Percentiles rank a stretch among this genome's conserved stretches.
phyloP scores from a whole-genome alignment of 2,113 vertebrate genomes.

The Solenodon paradoxus region DNA sequence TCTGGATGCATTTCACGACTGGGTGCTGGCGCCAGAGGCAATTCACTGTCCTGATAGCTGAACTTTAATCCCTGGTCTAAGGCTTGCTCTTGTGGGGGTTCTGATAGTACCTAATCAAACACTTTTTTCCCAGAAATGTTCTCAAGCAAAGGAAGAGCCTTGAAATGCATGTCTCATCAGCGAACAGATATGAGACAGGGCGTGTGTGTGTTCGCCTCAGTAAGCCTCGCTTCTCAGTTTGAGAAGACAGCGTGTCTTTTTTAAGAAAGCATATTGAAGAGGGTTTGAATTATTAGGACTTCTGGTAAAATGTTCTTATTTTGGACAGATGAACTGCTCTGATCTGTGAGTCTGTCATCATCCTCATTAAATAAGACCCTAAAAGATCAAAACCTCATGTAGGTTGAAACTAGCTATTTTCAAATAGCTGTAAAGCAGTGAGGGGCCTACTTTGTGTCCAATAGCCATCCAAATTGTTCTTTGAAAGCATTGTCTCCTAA shows the following conservation, averaged over 20 bases:
- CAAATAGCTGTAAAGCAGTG: constrained; percentile 25
- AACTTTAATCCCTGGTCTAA: too few species aligned
- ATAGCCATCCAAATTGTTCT: not conserved
- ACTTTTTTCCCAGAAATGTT: not conserved
- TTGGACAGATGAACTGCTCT: not conserved
- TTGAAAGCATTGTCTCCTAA: constrained; percentile 50
- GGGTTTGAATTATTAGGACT: not conserved
- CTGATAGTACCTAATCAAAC: constrained; percentile 52
- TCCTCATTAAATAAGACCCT: constrained; percentile 53
- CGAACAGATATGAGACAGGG: not conserved
- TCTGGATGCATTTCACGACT: too few species aligned
- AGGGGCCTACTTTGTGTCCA: constrained; percentile 20
- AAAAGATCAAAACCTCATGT: constrained; percentile 40
- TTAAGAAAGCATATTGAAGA: constrained; percentile 2
- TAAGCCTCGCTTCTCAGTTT: not conserved
- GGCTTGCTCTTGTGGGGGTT: too few species aligned
- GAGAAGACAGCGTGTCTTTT: not conserved
- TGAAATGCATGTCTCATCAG: not conserved
- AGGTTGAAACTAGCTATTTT: constrained; percentile 5
- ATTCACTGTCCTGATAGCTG: too few species aligned
- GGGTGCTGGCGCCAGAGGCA: too few species aligned
- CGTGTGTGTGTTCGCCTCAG: not conserved
- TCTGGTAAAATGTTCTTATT: not conserved
- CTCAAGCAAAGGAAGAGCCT: not conserved
- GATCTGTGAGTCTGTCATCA: not conserved